Conservation (phyloP, 2,113 vertebrate genomes). For the Puffinus mauretanicus region DNA sequence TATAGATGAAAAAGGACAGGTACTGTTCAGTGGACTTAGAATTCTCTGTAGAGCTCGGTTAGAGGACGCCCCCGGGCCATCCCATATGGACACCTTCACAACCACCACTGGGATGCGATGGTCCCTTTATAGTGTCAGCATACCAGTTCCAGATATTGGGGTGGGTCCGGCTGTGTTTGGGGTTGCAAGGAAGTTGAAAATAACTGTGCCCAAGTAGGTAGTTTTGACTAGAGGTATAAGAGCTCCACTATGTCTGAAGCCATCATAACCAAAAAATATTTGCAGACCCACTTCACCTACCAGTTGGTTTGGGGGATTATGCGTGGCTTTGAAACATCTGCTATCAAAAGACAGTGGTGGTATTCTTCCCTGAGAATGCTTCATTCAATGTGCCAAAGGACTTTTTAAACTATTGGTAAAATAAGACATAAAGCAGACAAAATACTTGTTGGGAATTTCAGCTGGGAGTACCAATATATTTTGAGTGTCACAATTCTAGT, state of each 20-base stretch:
- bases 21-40: not conserved
- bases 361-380: not conserved
- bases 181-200: not conserved
- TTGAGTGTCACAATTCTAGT: not conserved
- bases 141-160: not conserved
- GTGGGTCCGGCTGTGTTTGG: not conserved
- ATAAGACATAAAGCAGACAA: not conserved
- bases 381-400: not conserved
- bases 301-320: not conserved
- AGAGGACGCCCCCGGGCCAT: not conserved
- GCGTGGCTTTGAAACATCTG: not conserved
- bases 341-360: not conserved
- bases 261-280: not conserved
- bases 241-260: not conserved
- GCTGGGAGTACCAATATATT: not conserved
- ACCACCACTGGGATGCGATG: not conserved
- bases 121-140: not conserved
- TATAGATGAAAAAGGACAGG: not conserved
- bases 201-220: not conserved
- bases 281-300: not conserved
- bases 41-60: not conserved
- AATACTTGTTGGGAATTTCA: not conserved
- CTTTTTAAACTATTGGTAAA: not conserved
- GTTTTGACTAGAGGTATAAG: not conserved
- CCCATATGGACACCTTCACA: not conserved